phyloP scores from a whole-genome alignment of 2,113 vertebrate species.

The Gobiocypris rarus region DNA sequence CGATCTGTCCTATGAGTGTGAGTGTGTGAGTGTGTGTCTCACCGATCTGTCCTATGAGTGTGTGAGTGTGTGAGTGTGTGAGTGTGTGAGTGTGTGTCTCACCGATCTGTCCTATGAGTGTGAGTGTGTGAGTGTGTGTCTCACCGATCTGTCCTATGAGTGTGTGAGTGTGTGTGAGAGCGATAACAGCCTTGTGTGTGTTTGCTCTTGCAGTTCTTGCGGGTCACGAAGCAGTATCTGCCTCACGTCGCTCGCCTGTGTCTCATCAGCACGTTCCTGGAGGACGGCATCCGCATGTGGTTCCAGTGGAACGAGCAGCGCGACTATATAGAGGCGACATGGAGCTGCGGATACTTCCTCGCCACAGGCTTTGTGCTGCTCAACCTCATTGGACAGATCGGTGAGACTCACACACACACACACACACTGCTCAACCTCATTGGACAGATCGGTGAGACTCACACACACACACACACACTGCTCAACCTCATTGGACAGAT shows the following conservation, averaged over 20 bases:
- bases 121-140: too few species aligned
- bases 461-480: neutral
- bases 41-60: too few species aligned
- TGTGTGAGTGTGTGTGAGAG: too few species aligned
- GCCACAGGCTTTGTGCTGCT: constrained; percentile 92
- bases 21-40: too few species aligned
- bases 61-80: too few species aligned
- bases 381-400: constrained; percentile 93
- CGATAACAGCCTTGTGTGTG: constrained; percentile 8
- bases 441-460: too few species aligned
- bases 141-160: too few species aligned
- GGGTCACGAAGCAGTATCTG: constrained; percentile 97
- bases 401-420: constrained; percentile 69
- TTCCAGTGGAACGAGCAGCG: constrained; percentile 97
- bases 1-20: too few species aligned
- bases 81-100: too few species aligned
- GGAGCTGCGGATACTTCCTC: constrained; percentile 93
- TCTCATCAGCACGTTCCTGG: constrained; percentile 97
- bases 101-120: too few species aligned
- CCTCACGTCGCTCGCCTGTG: constrained; percentile 94
- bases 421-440: too few species aligned
- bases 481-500: too few species aligned
- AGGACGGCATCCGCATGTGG: constrained; percentile 99
- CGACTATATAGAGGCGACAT: constrained; percentile 95
- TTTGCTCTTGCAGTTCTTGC: constrained; percentile 81